Percentiles rank a stretch among this genome's conserved stretches.
phyloP scores from a whole-genome alignment of 2,888 invertebrate genomes.

The Phalera bucephala region DNA sequence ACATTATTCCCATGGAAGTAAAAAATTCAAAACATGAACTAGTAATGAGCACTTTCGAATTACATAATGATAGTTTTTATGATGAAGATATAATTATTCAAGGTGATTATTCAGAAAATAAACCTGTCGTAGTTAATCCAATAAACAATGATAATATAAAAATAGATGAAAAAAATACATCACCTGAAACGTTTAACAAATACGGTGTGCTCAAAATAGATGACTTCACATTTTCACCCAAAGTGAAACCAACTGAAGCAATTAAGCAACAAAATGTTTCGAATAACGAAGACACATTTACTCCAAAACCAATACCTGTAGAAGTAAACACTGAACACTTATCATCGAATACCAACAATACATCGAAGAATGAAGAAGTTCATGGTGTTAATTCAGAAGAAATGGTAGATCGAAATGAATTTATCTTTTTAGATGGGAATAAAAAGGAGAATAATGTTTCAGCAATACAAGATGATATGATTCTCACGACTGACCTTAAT shows the following conservation, averaged over 20 bases:
- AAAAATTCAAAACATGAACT: constrained; percentile 1
- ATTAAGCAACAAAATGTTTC: background rate
- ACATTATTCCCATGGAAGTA: background rate
- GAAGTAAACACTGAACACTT: constrained; percentile 7
- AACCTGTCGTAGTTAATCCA: background rate
- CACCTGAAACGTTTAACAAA: background rate
- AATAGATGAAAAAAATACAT: background rate
- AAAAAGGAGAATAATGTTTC: constrained; percentile 1
- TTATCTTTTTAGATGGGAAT: constrained; percentile 32
- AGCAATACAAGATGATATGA: constrained; percentile 5
- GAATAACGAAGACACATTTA: background rate
- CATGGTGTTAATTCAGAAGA: constrained; percentile 6
- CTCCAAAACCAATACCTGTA: constrained; percentile 1
- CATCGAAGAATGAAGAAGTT: constrained; percentile 9
- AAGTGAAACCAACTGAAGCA: constrained; percentile 5
- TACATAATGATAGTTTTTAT: background rate
- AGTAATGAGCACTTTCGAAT: background rate
- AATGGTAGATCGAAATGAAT: constrained; percentile 26
- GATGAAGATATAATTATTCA: background rate
- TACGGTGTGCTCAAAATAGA: background rate
- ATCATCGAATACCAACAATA: too few species aligned
- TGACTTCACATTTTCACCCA: constrained; percentile 2
- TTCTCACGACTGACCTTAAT: constrained; percentile 13
- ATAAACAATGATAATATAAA: background rate
- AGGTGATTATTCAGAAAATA: background rate